These are phyloP conservation scores for Athalia circularis DNA, from an alignment of 2,888 invertebrate genomes.

Conservation along the genomic window DNA sequence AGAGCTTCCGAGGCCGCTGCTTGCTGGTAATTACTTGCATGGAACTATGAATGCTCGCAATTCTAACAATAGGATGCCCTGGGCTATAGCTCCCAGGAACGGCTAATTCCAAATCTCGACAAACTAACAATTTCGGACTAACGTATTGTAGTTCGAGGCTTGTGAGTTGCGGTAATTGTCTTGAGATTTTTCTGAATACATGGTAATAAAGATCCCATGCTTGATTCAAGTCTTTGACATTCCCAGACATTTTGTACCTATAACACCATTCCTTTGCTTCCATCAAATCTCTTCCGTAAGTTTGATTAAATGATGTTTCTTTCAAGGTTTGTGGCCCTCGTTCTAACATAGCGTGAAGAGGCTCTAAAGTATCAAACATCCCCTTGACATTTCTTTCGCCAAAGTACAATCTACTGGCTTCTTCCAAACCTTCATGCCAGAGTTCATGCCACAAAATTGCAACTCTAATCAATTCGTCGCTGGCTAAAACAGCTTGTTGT, in stretches of 20 bases:
- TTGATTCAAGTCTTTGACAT: conserved; percentile 94
- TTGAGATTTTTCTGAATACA: conserved; percentile 96
- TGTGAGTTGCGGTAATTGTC: conserved; percentile 94
- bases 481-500: conserved; percentile 96
- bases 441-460: conserved; percentile 99
- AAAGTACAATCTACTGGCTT: conserved; percentile 95
- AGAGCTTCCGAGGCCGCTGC: conserved; percentile 96
- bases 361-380: conserved; percentile 97
- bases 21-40: conserved; percentile 98
- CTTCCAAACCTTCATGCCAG: conserved; percentile 98
- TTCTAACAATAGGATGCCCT: conserved; percentile 90
- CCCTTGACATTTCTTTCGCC: conserved; percentile 96
- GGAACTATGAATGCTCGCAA: conserved; percentile 92
- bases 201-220: conserved; percentile 99
- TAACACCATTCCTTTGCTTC: conserved; percentile 98
- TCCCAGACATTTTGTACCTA: conserved; percentile 88
- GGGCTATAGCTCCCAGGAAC: conserved; percentile 99
- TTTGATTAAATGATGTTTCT: conserved; percentile 97
- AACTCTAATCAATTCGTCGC: conserved; percentile 97
- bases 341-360: conserved; percentile 95
- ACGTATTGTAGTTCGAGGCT: conserved; percentile 96
- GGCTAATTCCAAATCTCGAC: conserved; percentile 95
- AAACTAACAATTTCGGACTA: conserved; percentile 91
- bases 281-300: conserved; percentile 94
- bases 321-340: conserved; percentile 96